Evolutionary conservation across 1,140 invertebrate species (phyloP).

Genomic region (Drosophila suzukii): DNA sequence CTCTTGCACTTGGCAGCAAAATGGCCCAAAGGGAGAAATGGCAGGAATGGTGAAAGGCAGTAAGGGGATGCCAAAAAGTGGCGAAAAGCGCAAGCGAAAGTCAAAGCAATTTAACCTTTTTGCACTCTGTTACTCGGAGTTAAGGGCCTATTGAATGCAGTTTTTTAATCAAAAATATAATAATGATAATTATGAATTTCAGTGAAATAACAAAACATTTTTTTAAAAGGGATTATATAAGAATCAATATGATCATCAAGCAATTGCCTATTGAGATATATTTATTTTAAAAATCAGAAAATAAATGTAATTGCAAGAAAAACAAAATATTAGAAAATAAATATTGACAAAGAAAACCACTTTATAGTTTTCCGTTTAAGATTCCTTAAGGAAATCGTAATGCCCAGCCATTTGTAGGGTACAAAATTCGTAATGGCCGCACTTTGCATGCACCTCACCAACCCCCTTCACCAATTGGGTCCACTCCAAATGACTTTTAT

Average conservation of each 20-base stretch:
- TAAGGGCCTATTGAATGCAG: slow-evolving; percentile 27
- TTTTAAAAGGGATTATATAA: too few species aligned
- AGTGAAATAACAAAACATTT: not conserved
- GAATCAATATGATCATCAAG: too few species aligned
- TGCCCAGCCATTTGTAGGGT: slow-evolving; percentile 37
- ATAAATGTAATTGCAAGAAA: too few species aligned
- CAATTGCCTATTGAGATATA: too few species aligned
- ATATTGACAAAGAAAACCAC: not conserved
- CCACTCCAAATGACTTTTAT: slow-evolving; percentile 76
- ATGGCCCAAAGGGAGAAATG: slow-evolving; percentile 52
- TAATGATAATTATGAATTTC: too few species aligned
- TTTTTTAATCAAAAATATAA: not conserved
- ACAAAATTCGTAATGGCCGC: slow-evolving; percentile 55
- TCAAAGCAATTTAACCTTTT: slow-evolving; percentile 74
- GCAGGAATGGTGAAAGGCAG: slow-evolving; percentile 3
- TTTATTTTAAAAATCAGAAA: not conserved
- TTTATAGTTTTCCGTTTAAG: not conserved
- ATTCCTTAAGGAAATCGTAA: not conserved
- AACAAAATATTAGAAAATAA: not conserved
- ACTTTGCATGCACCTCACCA: slow-evolving; percentile 54
- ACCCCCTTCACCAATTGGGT: slow-evolving; percentile 9
- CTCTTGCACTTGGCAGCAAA: slow-evolving; percentile 74
- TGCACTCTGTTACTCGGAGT: slow-evolving; percentile 28
- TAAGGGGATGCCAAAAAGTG: slow-evolving; percentile 51
- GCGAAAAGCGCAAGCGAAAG: slow-evolving; percentile 75